Base-by-base conservation (phyloP, 2,113 vertebrate species). In the Asarcornis scutulata region DNA sequence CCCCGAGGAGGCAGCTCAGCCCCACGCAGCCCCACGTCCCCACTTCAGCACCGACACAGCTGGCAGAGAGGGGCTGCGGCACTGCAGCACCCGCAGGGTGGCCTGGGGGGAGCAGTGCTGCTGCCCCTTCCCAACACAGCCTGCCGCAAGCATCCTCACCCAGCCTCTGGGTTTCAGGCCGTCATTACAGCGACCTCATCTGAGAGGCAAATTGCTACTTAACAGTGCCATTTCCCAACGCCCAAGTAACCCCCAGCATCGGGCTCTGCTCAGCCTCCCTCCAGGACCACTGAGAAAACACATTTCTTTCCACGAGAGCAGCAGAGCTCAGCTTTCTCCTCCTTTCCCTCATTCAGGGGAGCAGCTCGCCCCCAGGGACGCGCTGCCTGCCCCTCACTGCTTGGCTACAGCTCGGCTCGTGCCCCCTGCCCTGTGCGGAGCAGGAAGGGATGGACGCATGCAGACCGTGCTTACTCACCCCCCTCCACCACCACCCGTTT, bases 381-480 rank as follows among this genome's bases (percentile, higher is more conserved):
- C 42, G 78, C 40, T 17, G 31, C 32, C 29, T 3, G 13, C 58
- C 7, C 0, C 69, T 66, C 31, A 7, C 8, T 6, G 3, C 25
- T 31, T 76, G 10, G 22, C 25, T 64, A 50, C 92, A 93, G 32
- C 50, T 66, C 75, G 22, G 82, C 79, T 89, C 56, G 34, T 60
- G 16, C 11, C 42, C 66, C 38, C 34, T 66, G 50, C 18, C 25
- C 66, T 2, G 26, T 17, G 34, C 67, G 52, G 34, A 75, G 42
- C 60, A 46, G 12, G n/a, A 59, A 13, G 4, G 2, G 75, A 16
- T 0, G 2, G 75, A 16, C 0, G 1, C 46, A 25, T 0, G 17
- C 58, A 77, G 58, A 63, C 34, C n/a, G 18, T 14, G 1, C 0
- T 0, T 56, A 56, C 34, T 17, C 46, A 4, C 40, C 6, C 26